These are phyloP conservation scores for Pipistrellus pipistrellus DNA, from an alignment of 2,797 vertebrate species.

Conservation along the genomic window DNA sequence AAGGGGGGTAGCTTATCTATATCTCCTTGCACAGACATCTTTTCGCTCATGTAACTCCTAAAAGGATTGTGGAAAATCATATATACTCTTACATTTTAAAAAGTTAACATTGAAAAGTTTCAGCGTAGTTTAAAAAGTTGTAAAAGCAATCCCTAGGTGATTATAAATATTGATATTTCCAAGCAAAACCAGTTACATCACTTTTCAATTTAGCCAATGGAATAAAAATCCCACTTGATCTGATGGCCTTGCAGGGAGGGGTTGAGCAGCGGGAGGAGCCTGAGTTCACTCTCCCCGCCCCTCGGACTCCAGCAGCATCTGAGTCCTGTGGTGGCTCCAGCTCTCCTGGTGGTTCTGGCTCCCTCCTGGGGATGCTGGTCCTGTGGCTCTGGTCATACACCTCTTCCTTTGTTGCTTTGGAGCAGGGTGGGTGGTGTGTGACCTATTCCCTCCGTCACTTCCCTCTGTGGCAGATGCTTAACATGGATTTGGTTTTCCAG, in stretches of 20 bases:
- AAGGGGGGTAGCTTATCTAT: not conserved
- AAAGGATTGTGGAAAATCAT: not conserved
- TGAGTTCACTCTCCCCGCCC: not conserved
- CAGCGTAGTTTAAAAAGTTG: constrained; percentile 4
- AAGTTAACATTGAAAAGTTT: not conserved
- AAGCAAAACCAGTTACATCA: not conserved
- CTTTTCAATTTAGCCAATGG: not conserved
- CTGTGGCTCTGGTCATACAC: not conserved
- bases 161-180: not conserved
- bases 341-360: not conserved
- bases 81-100: not conserved
- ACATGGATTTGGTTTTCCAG: not conserved
- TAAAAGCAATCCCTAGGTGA: not conserved
- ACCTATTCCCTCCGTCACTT: not conserved
- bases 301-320: not conserved
- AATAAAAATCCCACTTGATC: not conserved
- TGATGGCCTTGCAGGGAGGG: not conserved
- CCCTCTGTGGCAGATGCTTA: not conserved
- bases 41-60: not conserved
- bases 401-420: not conserved
- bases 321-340: not conserved
- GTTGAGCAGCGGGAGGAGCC: not conserved
- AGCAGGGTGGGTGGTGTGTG: not conserved
- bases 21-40: not conserved
- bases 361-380: not conserved